Percentiles rank a stretch among this genome's conserved stretches.
These are phyloP conservation scores for Agelas oroides DNA, from an alignment of 37 sponge, comb jelly and placozoan species.

Conservation along the genomic window DNA sequence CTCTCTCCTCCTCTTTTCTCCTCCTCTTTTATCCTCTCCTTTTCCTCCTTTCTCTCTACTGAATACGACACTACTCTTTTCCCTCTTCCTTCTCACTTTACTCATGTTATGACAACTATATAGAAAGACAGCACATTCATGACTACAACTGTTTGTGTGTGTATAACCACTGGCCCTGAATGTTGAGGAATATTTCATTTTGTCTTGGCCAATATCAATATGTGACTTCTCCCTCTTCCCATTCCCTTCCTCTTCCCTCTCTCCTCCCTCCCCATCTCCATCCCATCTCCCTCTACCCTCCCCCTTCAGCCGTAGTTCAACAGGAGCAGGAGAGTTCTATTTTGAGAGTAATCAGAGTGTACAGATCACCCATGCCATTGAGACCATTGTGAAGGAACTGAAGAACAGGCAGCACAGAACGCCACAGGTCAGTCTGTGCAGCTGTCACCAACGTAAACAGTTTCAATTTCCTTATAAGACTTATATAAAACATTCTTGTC, in stretches of 20 bases:
- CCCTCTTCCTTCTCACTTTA: too few relatives aligned
- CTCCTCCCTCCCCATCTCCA: not conserved
- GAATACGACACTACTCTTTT: too few relatives aligned
- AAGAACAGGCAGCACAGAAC: not conserved
- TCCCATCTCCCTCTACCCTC: not conserved
- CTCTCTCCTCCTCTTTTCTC: too few relatives aligned
- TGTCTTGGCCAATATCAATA: too few relatives aligned
- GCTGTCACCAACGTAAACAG: not conserved
- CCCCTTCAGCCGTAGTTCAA: constrained; percentile 54
- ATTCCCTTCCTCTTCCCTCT: not conserved
- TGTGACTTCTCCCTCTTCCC: not conserved
- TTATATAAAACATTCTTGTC: too few relatives aligned
- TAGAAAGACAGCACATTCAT: too few relatives aligned
- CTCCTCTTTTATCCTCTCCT: too few relatives aligned
- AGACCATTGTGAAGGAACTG: constrained; percentile 44
- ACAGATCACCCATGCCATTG: constrained; percentile 69
- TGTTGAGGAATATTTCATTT: too few relatives aligned
- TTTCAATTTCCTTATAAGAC: not conserved
- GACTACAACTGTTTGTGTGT: constrained; percentile 7
- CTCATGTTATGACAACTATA: too few relatives aligned
- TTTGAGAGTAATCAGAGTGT: constrained; percentile 52
- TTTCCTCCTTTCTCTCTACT: too few relatives aligned
- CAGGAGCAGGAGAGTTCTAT: constrained; percentile 54
- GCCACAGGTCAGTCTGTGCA: not conserved
- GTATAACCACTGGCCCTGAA: too few relatives aligned